Percentiles rank a stretch among this genome's conserved stretches.
Evolutionary conservation across 2,113 vertebrate species (phyloP).

Genomic region (Leucoraja erinaceus): DNA sequence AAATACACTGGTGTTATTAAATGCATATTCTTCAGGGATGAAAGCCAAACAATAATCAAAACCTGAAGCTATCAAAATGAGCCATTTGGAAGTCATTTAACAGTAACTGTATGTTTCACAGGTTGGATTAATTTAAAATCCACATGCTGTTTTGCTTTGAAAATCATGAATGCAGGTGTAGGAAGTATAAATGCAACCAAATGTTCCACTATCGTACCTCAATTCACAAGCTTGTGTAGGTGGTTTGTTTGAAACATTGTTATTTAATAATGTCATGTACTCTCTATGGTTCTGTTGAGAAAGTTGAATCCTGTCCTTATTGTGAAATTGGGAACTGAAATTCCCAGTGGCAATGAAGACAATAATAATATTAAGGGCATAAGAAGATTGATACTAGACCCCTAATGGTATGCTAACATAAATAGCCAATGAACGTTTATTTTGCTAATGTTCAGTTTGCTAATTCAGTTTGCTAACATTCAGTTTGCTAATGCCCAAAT

Average conservation of each 20-base stretch:
- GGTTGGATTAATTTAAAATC: conserved; percentile 14
- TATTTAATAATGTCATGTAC: too few relatives aligned
- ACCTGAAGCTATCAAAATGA: conserved; percentile 7
- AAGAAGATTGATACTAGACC: not conserved
- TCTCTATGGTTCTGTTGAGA: not conserved
- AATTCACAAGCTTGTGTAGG: not conserved
- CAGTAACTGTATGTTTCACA: not conserved
- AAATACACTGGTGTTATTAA: not conserved
- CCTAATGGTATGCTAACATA: not conserved
- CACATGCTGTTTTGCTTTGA: not conserved
- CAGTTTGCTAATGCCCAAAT: not conserved
- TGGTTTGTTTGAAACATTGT: not conserved
- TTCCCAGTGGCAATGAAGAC: not conserved
- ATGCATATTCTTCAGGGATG: not conserved
- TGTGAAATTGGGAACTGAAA: not conserved
- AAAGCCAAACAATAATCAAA: conserved; percentile 9
- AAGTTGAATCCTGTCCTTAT: not conserved
- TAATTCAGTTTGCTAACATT: not conserved
- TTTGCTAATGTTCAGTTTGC: not conserved
- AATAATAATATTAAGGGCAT: not conserved
- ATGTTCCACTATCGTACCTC: not conserved
- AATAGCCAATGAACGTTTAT: not conserved
- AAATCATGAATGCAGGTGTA: not conserved
- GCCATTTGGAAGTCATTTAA: not conserved
- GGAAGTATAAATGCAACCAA: not conserved